Base-by-base conservation (phyloP, 2,888 invertebrate species). In the Notodonta ziczac region DNA sequence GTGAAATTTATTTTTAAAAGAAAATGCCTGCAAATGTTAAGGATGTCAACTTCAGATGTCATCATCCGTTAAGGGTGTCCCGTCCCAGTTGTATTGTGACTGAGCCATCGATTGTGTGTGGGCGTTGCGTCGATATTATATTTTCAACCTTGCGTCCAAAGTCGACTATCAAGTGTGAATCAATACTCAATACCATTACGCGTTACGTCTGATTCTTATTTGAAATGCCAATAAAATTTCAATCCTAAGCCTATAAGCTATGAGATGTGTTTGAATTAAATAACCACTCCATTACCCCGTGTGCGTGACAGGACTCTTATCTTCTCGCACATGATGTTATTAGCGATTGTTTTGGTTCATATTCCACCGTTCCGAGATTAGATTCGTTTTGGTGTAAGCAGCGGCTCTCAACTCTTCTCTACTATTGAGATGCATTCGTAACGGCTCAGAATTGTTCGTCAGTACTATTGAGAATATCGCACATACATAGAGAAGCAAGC, bases 331-430 rank as follows among this genome's bases (percentile, higher is more conserved):
- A 66, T 67, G 66, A 70, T 73, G 74, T 73, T 77, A 76, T 78
- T 78, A 76, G 67, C 70, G 70, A 74, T 77, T 72, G 77, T 76
- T 78, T 78, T 77, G 71, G 67, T 75, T 78, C 72, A 78, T 76
- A 65, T 70, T 69, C 66, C 72, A 76, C 76, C 71, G 61, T 72
- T 60, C 61, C 58, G 59, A 69, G 64, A 74, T 78, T 59, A 57
- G 67, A 76, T 79, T 76, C 66, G 73, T 66, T 67, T 70, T 65
- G 70, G 66, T 70, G 46, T 56, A 57, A 63, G 62, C 55, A 58
- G 51, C 55, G 54, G 44, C 39, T 39, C 39, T 16, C 50, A 50
- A 50, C 13, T 46, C 46, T 46, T 46, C 46, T 46, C 4, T n/a
- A 46, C 46, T 5, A 46, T 46, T 46, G 7, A 13, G n/a, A 46